Conservation (phyloP, 2,888 invertebrate genomes). For the Nomada fucata region DNA sequence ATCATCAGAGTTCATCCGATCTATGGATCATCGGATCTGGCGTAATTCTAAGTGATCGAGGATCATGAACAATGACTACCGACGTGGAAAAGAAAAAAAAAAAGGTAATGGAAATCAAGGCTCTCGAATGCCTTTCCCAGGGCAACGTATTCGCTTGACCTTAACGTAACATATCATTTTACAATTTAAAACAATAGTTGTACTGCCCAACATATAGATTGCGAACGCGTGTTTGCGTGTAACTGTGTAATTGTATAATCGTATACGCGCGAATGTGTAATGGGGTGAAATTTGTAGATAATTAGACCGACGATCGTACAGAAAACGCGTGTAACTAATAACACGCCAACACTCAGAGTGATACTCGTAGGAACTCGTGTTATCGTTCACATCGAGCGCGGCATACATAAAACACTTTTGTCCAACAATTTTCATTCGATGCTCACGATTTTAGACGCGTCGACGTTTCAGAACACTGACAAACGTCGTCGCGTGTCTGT, state of each 20-base stretch:
- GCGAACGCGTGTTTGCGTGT: conserved; percentile 1
- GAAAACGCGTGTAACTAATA: conserved; percentile 9
- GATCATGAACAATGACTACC: conserved; percentile 45
- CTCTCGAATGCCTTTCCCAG: conserved; percentile 58
- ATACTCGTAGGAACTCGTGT: conserved; percentile 17
- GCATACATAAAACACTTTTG: background rate
- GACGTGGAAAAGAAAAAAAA: conserved; percentile 26
- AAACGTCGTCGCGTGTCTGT: background rate
- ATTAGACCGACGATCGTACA: conserved; percentile 41
- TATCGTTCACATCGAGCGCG: conserved; percentile 13
- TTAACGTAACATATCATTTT: conserved; percentile 64
- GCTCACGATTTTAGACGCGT: conserved; percentile 24
- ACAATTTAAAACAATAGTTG: conserved; percentile 58
- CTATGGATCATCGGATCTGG: background rate
- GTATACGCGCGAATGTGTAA: conserved; percentile 4
- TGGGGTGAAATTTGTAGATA: conserved; percentile 17
- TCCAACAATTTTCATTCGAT: conserved; percentile 26
- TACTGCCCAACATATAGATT: conserved; percentile 47
- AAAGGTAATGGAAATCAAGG: conserved; percentile 26
- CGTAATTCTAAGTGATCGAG: conserved; percentile 18
- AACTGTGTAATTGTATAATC: background rate
- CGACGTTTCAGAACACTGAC: background rate
- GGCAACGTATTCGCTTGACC: conserved; percentile 62
- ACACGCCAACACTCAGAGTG: conserved; percentile 6
- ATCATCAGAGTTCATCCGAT: conserved; percentile 12